These are phyloP conservation scores for Mythimna pallens DNA, from an alignment of 2,888 invertebrate species.

Conservation along the genomic window DNA sequence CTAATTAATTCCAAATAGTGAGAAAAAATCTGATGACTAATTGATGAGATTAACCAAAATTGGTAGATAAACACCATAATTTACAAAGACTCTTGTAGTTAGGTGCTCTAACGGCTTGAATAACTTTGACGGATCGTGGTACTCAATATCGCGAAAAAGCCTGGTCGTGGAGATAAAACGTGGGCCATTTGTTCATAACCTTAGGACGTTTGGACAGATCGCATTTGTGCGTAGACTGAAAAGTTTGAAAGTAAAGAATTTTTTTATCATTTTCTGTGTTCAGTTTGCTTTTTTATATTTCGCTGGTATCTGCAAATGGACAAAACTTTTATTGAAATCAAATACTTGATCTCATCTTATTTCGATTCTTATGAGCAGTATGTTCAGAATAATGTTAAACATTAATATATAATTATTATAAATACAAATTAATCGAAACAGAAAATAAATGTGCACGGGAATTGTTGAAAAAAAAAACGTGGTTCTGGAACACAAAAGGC, in stretches of 20 bases:
- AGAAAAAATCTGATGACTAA: neutral
- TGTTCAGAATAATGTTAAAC: too few species aligned
- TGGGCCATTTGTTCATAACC: slow-evolving; percentile 46
- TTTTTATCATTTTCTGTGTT: neutral
- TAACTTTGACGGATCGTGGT: slow-evolving; percentile 47
- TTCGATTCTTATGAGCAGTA: neutral
- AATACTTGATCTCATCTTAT: neutral
- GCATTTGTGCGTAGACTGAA: slow-evolving; percentile 8
- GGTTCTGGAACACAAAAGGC: too few species aligned
- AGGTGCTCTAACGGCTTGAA: slow-evolving; percentile 21
- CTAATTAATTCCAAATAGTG: neutral
- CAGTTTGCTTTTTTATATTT: neutral
- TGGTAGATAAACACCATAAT: slow-evolving; percentile 28
- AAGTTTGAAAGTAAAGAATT: neutral
- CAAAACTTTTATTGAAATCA: neutral
- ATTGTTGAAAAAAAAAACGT: too few species aligned
- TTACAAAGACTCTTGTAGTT: slow-evolving; percentile 16
- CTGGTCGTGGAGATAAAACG: slow-evolving; percentile 48
- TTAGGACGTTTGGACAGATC: slow-evolving; percentile 26
- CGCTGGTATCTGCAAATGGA: neutral
- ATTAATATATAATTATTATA: too few species aligned
- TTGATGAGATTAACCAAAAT: neutral
- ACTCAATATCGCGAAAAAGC: slow-evolving; percentile 49
- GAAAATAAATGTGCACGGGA: neutral
- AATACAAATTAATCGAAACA: neutral